A percentile compares a stretch with the other conserved stretches of the same genome.
Evolutionary conservation across 2,797 vertebrate genomes (phyloP).

Genomic region (Allobates femoralis): DNA sequence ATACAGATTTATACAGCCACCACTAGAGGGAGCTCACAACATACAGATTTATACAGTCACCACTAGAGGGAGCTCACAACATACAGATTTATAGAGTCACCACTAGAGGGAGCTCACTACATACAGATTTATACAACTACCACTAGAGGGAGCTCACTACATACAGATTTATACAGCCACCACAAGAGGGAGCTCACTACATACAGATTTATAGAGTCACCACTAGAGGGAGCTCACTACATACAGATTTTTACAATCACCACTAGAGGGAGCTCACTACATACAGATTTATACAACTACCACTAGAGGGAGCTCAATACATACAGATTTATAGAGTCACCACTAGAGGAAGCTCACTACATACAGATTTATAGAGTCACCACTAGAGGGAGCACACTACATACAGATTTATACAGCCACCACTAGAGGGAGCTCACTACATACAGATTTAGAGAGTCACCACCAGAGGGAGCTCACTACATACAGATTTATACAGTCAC

Average conservation of each 20-base stretch:
- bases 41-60: not conserved
- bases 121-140: not conserved
- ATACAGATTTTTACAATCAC: not conserved
- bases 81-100: not conserved
- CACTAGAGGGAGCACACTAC: not conserved
- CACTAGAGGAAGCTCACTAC: not conserved
- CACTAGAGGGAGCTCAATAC: not conserved
- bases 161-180: not conserved
- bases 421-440: not conserved
- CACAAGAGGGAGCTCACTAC: not conserved
- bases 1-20: conserved; percentile 1
- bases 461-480: not conserved
- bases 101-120: not conserved
- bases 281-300: not conserved
- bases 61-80: not conserved
- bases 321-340: not conserved
- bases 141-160: not conserved
- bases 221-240: not conserved
- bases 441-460: not conserved
- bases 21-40: not conserved
- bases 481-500: not conserved
- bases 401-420: not conserved
- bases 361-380: not conserved
- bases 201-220: not conserved
- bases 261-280: not conserved